Conservation (phyloP, 2,888 invertebrate genomes). For the Archips crataeganus region DNA sequence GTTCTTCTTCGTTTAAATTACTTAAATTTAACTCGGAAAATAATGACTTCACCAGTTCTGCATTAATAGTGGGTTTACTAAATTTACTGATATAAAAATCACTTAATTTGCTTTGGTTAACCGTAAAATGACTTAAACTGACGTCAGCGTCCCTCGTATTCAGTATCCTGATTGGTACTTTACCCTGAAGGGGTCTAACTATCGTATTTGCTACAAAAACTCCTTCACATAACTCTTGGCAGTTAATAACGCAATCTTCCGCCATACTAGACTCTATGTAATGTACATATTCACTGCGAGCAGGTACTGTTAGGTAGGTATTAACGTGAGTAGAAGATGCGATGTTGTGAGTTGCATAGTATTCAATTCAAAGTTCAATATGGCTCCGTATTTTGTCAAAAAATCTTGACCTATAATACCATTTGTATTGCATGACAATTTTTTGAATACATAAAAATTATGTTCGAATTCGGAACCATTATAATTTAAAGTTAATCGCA, state of each 20-base stretch:
- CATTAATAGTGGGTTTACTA: slow-evolving; percentile 35
- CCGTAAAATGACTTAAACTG: background rate
- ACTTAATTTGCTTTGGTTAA: too few species aligned
- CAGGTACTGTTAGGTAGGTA: background rate
- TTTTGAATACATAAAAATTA: background rate
- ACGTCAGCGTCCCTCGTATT: slow-evolving; percentile 1
- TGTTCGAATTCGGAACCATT: background rate
- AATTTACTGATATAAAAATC: slow-evolving; percentile 21
- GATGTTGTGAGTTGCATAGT: background rate
- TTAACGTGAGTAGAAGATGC: background rate
- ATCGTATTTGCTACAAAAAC: background rate
- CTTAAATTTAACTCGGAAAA: slow-evolving; percentile 34
- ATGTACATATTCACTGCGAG: background rate
- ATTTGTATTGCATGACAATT: background rate
- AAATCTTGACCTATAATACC: slow-evolving; percentile 9
- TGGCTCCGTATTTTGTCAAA: background rate
- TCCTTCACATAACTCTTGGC: background rate
- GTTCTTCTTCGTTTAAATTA: slow-evolving; percentile 23
- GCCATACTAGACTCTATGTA: background rate
- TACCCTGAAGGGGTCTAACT: background rate
- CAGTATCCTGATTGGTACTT: background rate
- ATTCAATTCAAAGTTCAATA: slow-evolving; percentile 3
- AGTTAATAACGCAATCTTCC: background rate
- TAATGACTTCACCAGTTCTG: slow-evolving; percentile 44
- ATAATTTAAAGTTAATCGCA: background rate